Evolutionary conservation across 2,888 invertebrate genomes (phyloP), one percentile per base, ranked within the genome.

Genomic region (Synanthedon tipuliformis): DNA sequence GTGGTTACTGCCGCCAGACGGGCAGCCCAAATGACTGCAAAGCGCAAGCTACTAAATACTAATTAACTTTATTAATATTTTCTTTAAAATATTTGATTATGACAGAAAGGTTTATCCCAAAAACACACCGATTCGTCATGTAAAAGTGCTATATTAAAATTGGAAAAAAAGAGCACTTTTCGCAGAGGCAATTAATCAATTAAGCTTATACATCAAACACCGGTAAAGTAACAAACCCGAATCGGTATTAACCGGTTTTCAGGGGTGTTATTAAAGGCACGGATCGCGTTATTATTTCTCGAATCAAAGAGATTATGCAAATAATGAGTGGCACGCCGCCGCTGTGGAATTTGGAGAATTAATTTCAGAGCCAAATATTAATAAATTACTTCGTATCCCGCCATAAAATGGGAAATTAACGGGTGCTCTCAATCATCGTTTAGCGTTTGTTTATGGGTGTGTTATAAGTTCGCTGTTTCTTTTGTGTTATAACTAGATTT

Each of bases 271-370:
- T 66, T 65, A 65, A 73, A 69, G 68, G 61, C 61, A 59, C 61
- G 59, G 64, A 59, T 63, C 61, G 51, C 56, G 62, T 65, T 70
- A 73, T 74, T 74, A 71, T 73, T 74, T 69, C 62, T 64, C 64
- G 68, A 75, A 76, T 71, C 72, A 71, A 69, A 70, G 66, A 68
- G 72, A 77, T 77, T 74, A 78, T 73, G 70, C 70, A 69, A 68
- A 73, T 69, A 66, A 69, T 68, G 64, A 67, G 57, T 63, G 55
- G 57, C 59, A 57, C 15, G 16, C 18, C 12, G 13, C 50, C 51
- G 51, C 45, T 50, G 53, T 55, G 59, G 61, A 58, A 54, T 57
- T 57, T 57, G 53, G 58, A 55, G 59, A 63, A 67, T 63, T 65
- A 67, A 66, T 65, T 63, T 61, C 49, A 59, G 51, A 54, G 58